A percentile compares a stretch with the other conserved stretches of the same genome.
Conservation (phyloP, 1,140 invertebrate genomes). For the Scaptomyza graminum region DNA sequence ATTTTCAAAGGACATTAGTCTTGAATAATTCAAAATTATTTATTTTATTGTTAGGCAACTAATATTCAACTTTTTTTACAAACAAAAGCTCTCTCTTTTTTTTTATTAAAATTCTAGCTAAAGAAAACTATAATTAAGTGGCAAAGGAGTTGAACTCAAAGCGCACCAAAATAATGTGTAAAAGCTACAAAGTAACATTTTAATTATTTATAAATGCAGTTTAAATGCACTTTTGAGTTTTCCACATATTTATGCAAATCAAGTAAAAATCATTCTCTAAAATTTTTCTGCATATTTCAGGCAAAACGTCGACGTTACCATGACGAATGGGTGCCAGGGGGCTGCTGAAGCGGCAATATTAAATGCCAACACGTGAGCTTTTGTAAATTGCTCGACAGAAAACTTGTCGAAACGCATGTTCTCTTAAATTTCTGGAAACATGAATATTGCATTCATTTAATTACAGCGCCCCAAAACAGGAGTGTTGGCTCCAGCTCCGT, state of each 20-base stretch:
- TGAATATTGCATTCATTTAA: conserved; percentile 80
- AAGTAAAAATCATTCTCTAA: conserved; percentile 48
- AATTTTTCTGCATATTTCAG: conserved; percentile 51
- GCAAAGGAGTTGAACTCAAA: no score
- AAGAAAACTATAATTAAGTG: no score
- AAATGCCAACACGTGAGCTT: conserved; percentile 70
- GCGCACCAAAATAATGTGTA: conserved; percentile 33
- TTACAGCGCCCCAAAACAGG: conserved; percentile 45
- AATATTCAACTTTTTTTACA: no score
- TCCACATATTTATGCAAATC: conserved; percentile 74
- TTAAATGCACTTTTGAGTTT: conserved; percentile 19
- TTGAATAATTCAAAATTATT: no score
- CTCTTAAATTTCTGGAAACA: conserved; percentile 66
- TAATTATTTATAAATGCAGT: conserved; percentile 51
- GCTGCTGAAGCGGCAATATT: conserved; percentile 4
- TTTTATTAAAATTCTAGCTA: no score
- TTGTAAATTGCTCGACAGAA: conserved; percentile 66
- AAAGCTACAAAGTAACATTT: conserved; percentile 51
- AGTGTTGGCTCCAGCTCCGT: no score
- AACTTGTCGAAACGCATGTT: conserved; percentile 77
- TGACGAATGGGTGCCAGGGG: not conserved
- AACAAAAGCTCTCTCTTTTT: no score
- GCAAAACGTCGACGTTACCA: conserved; percentile 37
- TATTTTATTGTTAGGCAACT: no score
- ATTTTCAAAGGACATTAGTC: no score